Evolutionary conservation across 2,797 vertebrate genomes (phyloP).

Genomic region (Spinibarbus caldwelli): DNA sequence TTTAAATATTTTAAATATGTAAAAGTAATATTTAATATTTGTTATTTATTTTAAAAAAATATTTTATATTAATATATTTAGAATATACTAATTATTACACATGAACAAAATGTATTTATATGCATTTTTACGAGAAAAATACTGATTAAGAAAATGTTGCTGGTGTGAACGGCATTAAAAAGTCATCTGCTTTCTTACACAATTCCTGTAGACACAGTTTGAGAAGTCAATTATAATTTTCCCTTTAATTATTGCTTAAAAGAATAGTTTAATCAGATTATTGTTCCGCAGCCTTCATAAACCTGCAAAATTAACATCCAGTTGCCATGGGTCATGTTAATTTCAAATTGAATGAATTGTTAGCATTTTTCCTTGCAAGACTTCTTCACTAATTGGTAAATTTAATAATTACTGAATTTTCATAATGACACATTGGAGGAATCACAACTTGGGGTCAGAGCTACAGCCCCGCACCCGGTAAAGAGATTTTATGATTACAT

Average conservation of each 20-base stretch:
- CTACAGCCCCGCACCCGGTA: not conserved
- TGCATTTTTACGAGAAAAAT: not conserved
- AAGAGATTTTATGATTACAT: constrained; percentile 21
- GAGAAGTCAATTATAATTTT: not conserved
- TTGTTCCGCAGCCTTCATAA: constrained; percentile 18
- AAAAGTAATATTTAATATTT: not conserved
- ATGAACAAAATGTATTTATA: not conserved
- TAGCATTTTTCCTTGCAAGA: constrained; percentile 15
- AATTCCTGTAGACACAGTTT: not conserved
- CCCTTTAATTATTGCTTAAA: constrained; percentile 2
- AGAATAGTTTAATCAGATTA: constrained; percentile 25
- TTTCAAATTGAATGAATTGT: constrained; percentile 24
- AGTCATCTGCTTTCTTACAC: not conserved
- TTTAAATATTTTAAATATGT: not conserved
- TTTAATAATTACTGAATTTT: not conserved
- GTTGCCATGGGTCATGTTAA: constrained; percentile 23
- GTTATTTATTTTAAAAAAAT: too few relatives aligned
- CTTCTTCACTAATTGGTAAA: constrained; percentile 14
- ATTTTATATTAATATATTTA: not conserved
- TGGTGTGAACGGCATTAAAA: not conserved
- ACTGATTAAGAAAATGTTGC: not conserved
- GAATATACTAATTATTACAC: not conserved
- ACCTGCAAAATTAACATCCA: constrained; percentile 11
- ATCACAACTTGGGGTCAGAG: not conserved
- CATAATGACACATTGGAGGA: not conserved